Conservation (phyloP, 2,113 vertebrate species). For the Gopherus flavomarginatus region DNA sequence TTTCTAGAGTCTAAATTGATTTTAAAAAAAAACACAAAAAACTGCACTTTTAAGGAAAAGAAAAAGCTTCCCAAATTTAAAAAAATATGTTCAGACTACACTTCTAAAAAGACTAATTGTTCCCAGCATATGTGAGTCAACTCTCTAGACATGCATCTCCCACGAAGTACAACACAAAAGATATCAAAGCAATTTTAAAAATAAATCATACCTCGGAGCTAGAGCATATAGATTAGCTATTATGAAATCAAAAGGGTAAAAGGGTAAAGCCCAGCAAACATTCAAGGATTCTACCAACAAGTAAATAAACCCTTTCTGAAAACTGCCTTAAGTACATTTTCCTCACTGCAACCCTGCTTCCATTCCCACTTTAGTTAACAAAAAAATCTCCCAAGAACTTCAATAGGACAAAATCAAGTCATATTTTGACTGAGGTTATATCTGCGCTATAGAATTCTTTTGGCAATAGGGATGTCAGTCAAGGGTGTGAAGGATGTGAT, state of each 20-base stretch:
- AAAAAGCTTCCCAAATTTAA: background rate
- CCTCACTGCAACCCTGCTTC: fast-evolving
- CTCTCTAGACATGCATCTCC: background rate
- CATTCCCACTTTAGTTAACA: background rate
- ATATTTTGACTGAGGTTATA: background rate
- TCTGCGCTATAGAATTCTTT: background rate
- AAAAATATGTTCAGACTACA: background rate
- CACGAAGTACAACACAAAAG: background rate
- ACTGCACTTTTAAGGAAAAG: background rate
- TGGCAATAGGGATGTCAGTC: background rate
- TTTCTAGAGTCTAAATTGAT: background rate
- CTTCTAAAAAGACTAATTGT: background rate
- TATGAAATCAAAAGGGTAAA: conserved; percentile 16
- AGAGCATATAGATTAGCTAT: background rate
- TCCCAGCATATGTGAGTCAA: background rate
- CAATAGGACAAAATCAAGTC: background rate
- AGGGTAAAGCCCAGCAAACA: background rate
- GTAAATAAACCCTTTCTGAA: background rate
- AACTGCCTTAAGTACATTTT: background rate
- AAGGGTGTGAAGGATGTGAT: background rate
- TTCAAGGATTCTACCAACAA: background rate
- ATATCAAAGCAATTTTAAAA: background rate
- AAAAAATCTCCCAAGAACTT: background rate
- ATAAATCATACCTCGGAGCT: background rate
- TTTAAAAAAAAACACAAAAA: background rate